Base-by-base conservation (phyloP, 2,888 invertebrate genomes). In the Zele albiditarsus region DNA sequence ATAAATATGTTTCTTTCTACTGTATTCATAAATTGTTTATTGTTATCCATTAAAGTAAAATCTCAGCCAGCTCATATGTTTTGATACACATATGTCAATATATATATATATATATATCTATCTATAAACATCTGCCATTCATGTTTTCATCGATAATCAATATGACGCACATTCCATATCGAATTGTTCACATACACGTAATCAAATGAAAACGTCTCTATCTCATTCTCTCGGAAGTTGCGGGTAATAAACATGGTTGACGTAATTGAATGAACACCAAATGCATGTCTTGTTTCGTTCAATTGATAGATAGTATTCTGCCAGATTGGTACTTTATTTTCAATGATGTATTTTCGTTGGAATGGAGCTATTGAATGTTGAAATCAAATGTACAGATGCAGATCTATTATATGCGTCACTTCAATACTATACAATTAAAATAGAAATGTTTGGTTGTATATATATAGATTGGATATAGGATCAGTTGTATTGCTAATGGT, bases 211-310 rank as follows among this genome's bases (percentile, higher is more conserved):
- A 23, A 60, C 62, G 31, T 71, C 46, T 33, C 20, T 53, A 38
- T 12, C 12, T 8, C 38, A 12, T 38, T 38, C 38, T 53, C 25
- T 42, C 10, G 53, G 31, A 69, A 27, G 57, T 27, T 57, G 67
- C 10, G 38, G 53, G 33, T 57, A 53, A 69, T 69, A 57, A 27
- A 25, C 28, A 14, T 53, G 20, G 14, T 31, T 60, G 42, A 60
- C 25, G 25, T 71, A 62, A 71, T 71, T 71, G 38, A 71, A 33
- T 71, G 27, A 33, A 16, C 42, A 42, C 25, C 38, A 42, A 38
- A 60, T 62, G 60, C 38, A 27, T 60, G 46, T 33, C 60, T 16
- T 71, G 27, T 58, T 71, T 28, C 33, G 20, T 38, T 38, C 14
- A 8, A 49, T 49, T 38, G 23, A 57, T 38, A 28, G n/a, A 25